Evolutionary conservation across 1,140 invertebrate genomes (phyloP), one percentile per base, ranked within the genome.

Genomic region (Coenobita brevimanus): DNA sequence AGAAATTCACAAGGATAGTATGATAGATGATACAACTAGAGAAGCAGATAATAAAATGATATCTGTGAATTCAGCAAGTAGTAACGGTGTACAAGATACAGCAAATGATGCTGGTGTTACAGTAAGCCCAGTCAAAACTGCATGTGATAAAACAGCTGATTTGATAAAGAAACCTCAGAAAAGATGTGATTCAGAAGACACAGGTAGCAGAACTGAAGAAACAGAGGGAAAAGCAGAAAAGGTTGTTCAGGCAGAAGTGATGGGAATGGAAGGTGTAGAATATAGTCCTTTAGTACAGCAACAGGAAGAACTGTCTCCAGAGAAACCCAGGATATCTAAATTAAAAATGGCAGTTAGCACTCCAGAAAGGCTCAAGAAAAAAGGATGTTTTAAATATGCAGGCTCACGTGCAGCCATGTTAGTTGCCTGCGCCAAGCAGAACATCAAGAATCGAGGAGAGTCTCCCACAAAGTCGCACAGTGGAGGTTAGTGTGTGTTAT

Each of bases 401-500:
- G 86, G 86, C 8, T 82, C 79, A 15, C 67, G 86, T 43, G 86
- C 86, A 27, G 86, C 86, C 8, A 75, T 88, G 79, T 36, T 88
- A 41, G 86, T 88, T n/a, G 86, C 86, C 24, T 82, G 79, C 82
- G 86, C 86, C 1, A 88, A 88, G 41, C 41, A 82, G 41, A 88
- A 88, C 69, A 88, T 88, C n/a, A 88, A 82, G 71, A 88, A 88
- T 43, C 46, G 86, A 30, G 84, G 62, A 76, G 86, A 88, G 3
- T 88, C 86, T 15, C 67, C 86, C 41, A 27, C 54, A 1, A 82
- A 76, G 38, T 41, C 38, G 36, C 21, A 64, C 15, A 57, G 41
- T 50, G 80, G 85, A 80, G 71, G 82, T 85, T 54, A 64, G 54
- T 76, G 15, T 33, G 6, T 73, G 17, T 27, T 46, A 8, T n/a